These are phyloP conservation scores for Cydia pomonella DNA, from an alignment of 1,140 invertebrate genomes.

Conservation along the genomic window DNA sequence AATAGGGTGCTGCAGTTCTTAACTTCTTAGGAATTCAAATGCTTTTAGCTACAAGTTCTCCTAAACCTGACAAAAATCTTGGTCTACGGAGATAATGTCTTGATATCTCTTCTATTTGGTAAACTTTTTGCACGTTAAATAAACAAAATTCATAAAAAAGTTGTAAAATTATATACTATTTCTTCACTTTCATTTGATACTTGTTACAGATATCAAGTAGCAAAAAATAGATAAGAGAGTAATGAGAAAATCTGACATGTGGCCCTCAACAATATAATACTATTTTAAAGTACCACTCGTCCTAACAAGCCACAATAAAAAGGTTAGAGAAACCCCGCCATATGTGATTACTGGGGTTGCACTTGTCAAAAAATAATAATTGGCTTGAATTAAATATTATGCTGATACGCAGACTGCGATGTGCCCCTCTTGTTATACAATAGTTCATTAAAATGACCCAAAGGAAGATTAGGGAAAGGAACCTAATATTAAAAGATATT, in stretches of 20 bases:
- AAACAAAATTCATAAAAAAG: too few species aligned
- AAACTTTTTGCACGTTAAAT: too few species aligned
- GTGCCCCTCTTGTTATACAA: slow-evolving; percentile 50
- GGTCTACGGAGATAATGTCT: too few species aligned
- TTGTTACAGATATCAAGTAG: slow-evolving; percentile 3
- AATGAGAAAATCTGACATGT: slow-evolving; percentile 38
- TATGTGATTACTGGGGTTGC: slow-evolving; percentile 57
- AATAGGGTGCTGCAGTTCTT: too few species aligned
- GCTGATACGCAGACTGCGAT: slow-evolving; percentile 51
- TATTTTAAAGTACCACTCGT: slow-evolving; percentile 30
- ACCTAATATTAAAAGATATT: slow-evolving; percentile 14
- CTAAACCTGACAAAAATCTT: too few species aligned
- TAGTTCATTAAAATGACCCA: slow-evolving; percentile 67
- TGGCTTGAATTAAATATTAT: slow-evolving; percentile 73
- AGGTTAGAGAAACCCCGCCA: slow-evolving; percentile 53
- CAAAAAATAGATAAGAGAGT: background rate
- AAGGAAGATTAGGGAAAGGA: slow-evolving; percentile 28
- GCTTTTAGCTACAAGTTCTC: too few species aligned
- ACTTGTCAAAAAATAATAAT: slow-evolving; percentile 68
- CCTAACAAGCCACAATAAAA: slow-evolving; percentile 14
- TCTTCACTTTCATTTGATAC: background rate
- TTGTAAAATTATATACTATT: background rate
- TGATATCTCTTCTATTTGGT: too few species aligned
- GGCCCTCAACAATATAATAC: slow-evolving; percentile 35
- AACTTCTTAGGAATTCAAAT: too few species aligned